Evolutionary conservation across 2,797 vertebrate species (phyloP).

Genomic region (Brachyalestes nurse): DNA sequence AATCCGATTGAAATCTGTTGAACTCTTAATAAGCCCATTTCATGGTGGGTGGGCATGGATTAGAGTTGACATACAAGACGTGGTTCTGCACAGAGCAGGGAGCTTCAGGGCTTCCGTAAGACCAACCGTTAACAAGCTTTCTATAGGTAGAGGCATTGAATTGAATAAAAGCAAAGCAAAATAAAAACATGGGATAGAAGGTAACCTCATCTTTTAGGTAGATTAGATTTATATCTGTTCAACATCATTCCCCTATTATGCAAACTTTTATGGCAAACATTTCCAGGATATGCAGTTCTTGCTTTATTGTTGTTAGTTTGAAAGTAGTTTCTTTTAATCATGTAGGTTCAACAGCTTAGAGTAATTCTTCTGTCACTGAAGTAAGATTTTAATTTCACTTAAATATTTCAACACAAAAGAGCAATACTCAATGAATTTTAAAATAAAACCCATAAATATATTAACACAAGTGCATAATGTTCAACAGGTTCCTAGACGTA

Average conservation of each 20-base stretch:
- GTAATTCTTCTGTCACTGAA: background rate
- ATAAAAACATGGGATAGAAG: background rate
- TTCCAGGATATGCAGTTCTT: background rate
- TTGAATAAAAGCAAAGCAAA: background rate
- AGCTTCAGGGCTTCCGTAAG: slow-evolving; percentile 14
- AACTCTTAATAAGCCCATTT: slow-evolving; percentile 38
- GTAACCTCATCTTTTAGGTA: too few relatives aligned
- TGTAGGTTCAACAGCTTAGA: background rate
- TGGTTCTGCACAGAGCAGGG: slow-evolving; percentile 16
- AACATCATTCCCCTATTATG: too few relatives aligned
- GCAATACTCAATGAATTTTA: slow-evolving; percentile 1
- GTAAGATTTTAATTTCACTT: background rate
- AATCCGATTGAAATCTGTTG: slow-evolving; percentile 10
- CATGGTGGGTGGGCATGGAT: slow-evolving; percentile 32
- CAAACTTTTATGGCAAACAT: background rate
- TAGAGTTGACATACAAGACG: slow-evolving; percentile 26
- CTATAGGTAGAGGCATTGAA: background rate
- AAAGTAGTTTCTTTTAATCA: background rate
- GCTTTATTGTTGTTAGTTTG: background rate
- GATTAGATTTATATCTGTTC: too few relatives aligned
- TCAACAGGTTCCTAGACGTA: background rate
- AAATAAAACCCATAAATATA: background rate
- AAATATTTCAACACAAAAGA: background rate
- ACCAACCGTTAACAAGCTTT: background rate
- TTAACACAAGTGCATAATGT: background rate